phyloP scores from a whole-genome alignment of 2,113 vertebrate species.

The Gasterosteus aculeatus region DNA sequence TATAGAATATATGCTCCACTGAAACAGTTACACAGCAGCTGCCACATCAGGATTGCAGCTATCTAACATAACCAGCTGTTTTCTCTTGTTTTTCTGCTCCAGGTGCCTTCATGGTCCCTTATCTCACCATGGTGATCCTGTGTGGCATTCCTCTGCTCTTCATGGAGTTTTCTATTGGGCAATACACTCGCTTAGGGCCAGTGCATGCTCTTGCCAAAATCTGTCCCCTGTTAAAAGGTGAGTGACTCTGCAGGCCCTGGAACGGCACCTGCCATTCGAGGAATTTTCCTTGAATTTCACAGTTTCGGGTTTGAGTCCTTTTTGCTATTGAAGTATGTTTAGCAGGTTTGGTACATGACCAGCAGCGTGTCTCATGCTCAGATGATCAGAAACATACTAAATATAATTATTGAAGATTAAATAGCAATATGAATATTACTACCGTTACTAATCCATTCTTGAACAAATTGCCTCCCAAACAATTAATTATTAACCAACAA shows the following conservation, averaged over 20 bases:
- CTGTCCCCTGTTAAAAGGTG: slow-evolving; percentile 84
- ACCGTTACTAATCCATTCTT: not conserved
- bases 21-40: not conserved
- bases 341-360: not conserved
- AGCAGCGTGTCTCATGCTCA: not conserved
- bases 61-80: not conserved
- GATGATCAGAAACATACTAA: not conserved
- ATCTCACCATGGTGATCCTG: slow-evolving; percentile 78
- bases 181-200: slow-evolving; percentile 79
- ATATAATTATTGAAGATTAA: not conserved
- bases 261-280: not conserved
- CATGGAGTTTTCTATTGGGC: slow-evolving; percentile 80
- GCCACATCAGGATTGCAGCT: rapidly evolving
- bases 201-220: slow-evolving; percentile 78
- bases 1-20: not conserved
- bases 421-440: not conserved
- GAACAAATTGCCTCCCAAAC: not conserved
- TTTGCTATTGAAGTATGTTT: not conserved
- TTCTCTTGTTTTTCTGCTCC: slow-evolving; percentile 1
- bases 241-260: slow-evolving; percentile 38
- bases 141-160: slow-evolving; percentile 82
- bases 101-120: slow-evolving; percentile 83
- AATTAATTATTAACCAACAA: not conserved
- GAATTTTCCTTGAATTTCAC: not conserved
- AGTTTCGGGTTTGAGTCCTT: not conserved